Percentiles rank a stretch among this genome's conserved stretches.
Evolutionary conservation across 1,140 invertebrate genomes (phyloP).

Genomic region (Trypoxylus dichotomus): DNA sequence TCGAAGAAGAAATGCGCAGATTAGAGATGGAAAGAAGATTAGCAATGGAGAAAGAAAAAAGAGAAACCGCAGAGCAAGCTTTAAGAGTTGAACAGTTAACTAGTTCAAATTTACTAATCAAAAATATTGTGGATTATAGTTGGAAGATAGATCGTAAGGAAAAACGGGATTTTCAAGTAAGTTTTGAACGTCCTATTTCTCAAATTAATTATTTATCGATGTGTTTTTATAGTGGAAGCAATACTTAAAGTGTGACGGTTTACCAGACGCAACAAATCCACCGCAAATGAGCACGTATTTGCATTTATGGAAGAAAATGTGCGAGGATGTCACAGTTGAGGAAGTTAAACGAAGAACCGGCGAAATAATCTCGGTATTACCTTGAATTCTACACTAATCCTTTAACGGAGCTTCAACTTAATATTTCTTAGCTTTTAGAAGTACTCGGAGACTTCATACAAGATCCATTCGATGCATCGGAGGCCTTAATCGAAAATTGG

Average conservation of each 20-base stretch:
- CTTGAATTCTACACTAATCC: not conserved
- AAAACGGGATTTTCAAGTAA: not conserved
- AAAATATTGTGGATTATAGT: constrained; percentile 31
- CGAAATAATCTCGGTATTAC: constrained; percentile 52
- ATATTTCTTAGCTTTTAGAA: constrained; percentile 50
- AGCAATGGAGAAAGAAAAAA: constrained; percentile 44
- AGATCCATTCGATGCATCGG: constrained; percentile 33
- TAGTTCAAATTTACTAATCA: constrained; percentile 31
- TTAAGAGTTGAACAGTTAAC: constrained; percentile 43
- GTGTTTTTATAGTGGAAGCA: constrained; percentile 59
- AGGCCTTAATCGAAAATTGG: constrained; percentile 51
- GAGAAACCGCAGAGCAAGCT: constrained; percentile 40
- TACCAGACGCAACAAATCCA: constrained; percentile 62
- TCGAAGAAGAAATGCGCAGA: constrained; percentile 51
- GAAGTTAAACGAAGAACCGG: constrained; percentile 49
- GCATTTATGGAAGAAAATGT: constrained; percentile 61
- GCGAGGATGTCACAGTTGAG: constrained; percentile 54
- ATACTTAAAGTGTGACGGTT: constrained; percentile 64
- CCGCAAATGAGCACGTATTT: constrained; percentile 64
- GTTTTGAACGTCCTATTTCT: no score
- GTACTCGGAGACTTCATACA: constrained; percentile 54
- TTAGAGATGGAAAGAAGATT: constrained; percentile 36
- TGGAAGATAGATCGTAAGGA: constrained; percentile 1
- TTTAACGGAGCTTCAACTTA: not conserved
- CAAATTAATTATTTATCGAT: not conserved